Percentiles rank a stretch among this genome's conserved stretches.
Evolutionary conservation across 2,113 vertebrate genomes (phyloP).

Genomic region (Mystacornis crossleyi): DNA sequence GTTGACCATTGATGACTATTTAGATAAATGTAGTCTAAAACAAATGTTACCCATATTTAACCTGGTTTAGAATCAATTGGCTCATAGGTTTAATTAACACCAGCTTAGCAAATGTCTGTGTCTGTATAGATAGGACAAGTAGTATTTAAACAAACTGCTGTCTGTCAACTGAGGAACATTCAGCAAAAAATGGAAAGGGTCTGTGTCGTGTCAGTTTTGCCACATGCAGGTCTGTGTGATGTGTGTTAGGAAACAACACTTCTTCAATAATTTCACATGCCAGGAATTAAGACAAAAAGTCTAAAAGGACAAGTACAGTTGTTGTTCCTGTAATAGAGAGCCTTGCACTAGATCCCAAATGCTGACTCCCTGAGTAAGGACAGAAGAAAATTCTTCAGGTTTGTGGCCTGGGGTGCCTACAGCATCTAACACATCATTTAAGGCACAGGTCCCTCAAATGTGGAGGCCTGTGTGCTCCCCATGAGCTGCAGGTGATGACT

Average conservation of each 20-base stretch:
- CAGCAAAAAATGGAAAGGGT: background rate
- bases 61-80: background rate
- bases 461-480: background rate
- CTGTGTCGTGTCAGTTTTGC: background rate
- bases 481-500: background rate
- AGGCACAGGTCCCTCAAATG: background rate
- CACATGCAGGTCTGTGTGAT: background rate
- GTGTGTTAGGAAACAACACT: background rate
- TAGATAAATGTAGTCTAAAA: slow-evolving; percentile 16
- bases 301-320: background rate
- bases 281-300: background rate
- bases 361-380: background rate
- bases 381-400: background rate
- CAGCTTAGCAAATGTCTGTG: background rate
- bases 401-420: background rate
- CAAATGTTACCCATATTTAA: slow-evolving; percentile 31
- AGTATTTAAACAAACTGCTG: background rate
- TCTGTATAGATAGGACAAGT: background rate
- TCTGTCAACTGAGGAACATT: background rate
- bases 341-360: background rate
- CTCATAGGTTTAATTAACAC: background rate
- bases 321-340: background rate
- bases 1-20: slow-evolving; percentile 19
- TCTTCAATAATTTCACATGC: background rate
- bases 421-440: background rate